phyloP scores from a whole-genome alignment of 2,113 vertebrate genomes.

The Notarius lentiginosus region DNA sequence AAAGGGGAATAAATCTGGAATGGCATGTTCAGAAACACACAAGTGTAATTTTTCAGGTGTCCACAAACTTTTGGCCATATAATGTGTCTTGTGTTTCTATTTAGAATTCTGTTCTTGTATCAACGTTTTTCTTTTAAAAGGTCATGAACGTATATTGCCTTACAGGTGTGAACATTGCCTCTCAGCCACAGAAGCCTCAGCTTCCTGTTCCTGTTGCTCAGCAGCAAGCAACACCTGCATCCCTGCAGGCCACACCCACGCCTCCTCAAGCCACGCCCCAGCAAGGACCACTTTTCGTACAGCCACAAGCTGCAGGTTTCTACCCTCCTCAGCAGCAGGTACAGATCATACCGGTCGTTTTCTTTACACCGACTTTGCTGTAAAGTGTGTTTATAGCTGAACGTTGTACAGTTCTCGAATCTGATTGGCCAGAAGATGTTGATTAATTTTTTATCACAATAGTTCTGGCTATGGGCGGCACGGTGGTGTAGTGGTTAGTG shows the following conservation, averaged over 20 bases:
- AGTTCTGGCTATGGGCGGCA: background rate
- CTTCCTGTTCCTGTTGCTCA: constrained; percentile 66
- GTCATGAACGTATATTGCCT: background rate
- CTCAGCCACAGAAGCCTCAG: constrained; percentile 60
- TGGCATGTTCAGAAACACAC: background rate
- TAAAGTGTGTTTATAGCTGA: background rate
- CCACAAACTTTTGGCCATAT: background rate
- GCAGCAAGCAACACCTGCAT: constrained; percentile 64
- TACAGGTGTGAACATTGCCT: constrained; percentile 50
- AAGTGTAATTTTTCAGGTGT: background rate
- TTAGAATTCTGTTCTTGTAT: background rate
- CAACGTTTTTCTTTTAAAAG: background rate
- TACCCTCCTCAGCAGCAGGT: constrained; percentile 68
- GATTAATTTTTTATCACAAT: background rate
- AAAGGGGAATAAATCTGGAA: background rate
- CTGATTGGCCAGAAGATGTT: background rate
- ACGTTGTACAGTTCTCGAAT: background rate
- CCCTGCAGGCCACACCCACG: constrained; percentile 62
- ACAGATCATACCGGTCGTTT: background rate
- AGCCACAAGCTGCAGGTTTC: constrained; percentile 72
- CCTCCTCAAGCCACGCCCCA: constrained; percentile 82
- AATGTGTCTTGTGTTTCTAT: background rate
- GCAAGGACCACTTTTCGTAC: constrained; percentile 86
- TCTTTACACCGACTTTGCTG: background rate
- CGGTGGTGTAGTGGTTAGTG: no score